Conservation (phyloP, 2,888 invertebrate genomes). For the Philonicus albiceps region DNA sequence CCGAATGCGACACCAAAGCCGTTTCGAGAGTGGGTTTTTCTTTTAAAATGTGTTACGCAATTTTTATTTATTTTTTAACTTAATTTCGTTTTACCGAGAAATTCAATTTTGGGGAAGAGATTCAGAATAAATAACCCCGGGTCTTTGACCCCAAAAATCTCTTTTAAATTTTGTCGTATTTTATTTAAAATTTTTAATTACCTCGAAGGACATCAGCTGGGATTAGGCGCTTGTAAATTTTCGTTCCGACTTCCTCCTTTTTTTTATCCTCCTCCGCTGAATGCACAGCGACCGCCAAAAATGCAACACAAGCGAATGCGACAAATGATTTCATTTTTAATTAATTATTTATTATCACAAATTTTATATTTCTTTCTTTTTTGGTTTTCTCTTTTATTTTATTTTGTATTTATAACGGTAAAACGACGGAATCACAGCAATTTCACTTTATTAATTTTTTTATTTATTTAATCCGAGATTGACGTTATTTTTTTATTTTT, state of each 20-base stretch:
- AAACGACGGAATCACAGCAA: neutral
- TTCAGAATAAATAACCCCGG: neutral
- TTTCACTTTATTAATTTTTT: neutral
- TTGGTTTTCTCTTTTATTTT: neutral
- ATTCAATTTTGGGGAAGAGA: neutral
- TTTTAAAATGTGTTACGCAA: neutral
- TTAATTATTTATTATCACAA: conserved; percentile 34
- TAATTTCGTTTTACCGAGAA: too few species aligned
- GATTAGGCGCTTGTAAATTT: conserved; percentile 82
- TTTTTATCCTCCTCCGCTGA: conserved; percentile 60
- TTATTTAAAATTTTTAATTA: conserved; percentile 59
- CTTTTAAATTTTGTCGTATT: neutral
- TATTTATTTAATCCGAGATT: neutral
- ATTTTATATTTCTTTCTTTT: conserved; percentile 31
- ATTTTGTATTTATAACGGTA: neutral
- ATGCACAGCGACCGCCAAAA: conserved; percentile 65
- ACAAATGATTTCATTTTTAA: conserved; percentile 51
- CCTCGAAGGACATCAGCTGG: conserved; percentile 91
- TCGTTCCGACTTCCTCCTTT: conserved; percentile 66
- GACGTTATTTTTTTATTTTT: neutral
- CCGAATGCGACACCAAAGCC: too few species aligned
- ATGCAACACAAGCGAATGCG: conserved; percentile 52
- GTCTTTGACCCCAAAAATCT: neutral
- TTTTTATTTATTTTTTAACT: neutral
- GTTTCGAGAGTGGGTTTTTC: neutral